Conservation (phyloP, 1,140 invertebrate species). For the Hyles vespertilio region DNA sequence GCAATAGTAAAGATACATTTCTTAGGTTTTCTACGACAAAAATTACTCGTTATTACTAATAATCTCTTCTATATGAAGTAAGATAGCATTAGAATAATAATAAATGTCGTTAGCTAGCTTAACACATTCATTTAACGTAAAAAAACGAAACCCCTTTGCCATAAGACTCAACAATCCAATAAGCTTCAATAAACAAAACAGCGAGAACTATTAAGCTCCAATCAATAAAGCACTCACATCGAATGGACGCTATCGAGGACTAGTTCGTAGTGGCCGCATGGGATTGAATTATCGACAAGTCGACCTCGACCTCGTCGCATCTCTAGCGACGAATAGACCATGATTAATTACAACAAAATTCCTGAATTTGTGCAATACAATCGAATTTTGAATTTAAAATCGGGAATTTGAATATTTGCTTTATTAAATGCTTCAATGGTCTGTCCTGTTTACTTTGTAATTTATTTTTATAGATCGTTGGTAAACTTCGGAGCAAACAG, state of each 20-base stretch:
- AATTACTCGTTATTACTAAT: too few relatives aligned
- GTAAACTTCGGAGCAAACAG: too few relatives aligned
- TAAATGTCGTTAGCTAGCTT: too few relatives aligned
- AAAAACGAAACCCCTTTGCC: too few relatives aligned
- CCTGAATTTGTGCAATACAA: slow-evolving; percentile 14
- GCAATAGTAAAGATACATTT: too few relatives aligned
- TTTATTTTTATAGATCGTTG: too few relatives aligned
- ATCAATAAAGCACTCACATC: slow-evolving; percentile 13
- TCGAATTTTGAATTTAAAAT: slow-evolving; percentile 21
- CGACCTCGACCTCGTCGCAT: slow-evolving; percentile 15
- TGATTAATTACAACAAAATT: slow-evolving; percentile 32
- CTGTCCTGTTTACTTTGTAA: too few relatives aligned
- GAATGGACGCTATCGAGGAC: slow-evolving; percentile 34
- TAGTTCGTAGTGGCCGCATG: slow-evolving; percentile 29
- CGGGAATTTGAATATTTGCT: slow-evolving; percentile 12
- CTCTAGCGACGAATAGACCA: slow-evolving; percentile 17
- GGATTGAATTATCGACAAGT: slow-evolving; percentile 39
- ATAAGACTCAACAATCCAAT: too few relatives aligned
- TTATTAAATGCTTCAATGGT: not conserved
- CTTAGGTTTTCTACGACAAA: too few relatives aligned
- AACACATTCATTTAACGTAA: too few relatives aligned
- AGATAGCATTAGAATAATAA: too few relatives aligned
- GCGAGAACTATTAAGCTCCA: not conserved
- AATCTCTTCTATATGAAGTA: too few relatives aligned
- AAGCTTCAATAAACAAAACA: not conserved